These are phyloP conservation scores for Dioctria rufipes DNA, from an alignment of 2,888 invertebrate genomes.

Conservation along the genomic window DNA sequence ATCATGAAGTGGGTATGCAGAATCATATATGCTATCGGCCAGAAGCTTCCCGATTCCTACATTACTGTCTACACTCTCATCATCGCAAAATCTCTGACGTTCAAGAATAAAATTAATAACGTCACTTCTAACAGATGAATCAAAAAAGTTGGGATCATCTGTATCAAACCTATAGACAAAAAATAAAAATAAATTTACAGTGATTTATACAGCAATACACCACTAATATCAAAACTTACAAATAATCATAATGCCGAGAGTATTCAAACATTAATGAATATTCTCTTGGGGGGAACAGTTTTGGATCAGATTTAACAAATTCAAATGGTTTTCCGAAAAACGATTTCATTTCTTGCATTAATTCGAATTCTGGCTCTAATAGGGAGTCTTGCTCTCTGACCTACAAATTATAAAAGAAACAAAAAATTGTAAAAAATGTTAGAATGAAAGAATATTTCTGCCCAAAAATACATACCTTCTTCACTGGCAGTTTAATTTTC, in stretches of 20 bases:
- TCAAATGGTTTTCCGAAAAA: slow-evolving; percentile 72
- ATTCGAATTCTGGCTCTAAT: slow-evolving; percentile 66
- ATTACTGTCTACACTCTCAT: slow-evolving; percentile 70
- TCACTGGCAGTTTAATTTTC: slow-evolving; percentile 84
- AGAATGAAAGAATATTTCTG: background rate
- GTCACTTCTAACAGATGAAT: slow-evolving; percentile 76
- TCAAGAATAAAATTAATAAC: slow-evolving; percentile 84
- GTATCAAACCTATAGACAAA: slow-evolving; percentile 75
- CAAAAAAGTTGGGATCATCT: slow-evolving; percentile 79
- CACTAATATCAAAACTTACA: slow-evolving; percentile 73
- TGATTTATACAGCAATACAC: slow-evolving; percentile 4
- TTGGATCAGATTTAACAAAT: slow-evolving; percentile 75
- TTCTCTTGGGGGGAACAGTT: slow-evolving; percentile 76
- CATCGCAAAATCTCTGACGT: slow-evolving; percentile 77
- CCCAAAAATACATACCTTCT: slow-evolving; percentile 72
- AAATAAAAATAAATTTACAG: background rate
- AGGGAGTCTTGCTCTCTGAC: slow-evolving; percentile 70
- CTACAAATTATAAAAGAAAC: slow-evolving; percentile 60
- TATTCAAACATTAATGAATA: slow-evolving; percentile 80
- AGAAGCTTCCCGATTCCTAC: slow-evolving; percentile 81
- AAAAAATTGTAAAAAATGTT: background rate
- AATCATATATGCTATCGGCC: slow-evolving; percentile 77
- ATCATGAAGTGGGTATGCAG: slow-evolving; percentile 84
- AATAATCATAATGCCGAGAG: slow-evolving; percentile 79
- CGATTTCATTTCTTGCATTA: slow-evolving; percentile 72